phyloP scores from a whole-genome alignment of 2,797 vertebrate genomes.

The Notolabrus celidotus region DNA sequence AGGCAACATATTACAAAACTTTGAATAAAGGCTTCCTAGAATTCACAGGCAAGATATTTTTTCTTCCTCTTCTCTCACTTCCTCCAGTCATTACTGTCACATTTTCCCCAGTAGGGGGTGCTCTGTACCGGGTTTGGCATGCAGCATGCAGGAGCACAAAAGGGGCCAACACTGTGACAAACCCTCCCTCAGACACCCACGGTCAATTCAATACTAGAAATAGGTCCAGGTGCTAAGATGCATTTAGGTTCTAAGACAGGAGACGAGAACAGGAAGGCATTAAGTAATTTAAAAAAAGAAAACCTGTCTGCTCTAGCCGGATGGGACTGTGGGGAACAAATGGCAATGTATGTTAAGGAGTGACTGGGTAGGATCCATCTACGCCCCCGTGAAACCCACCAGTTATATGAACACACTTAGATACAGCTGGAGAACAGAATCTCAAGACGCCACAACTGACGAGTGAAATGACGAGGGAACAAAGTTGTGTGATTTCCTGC shows the following conservation, averaged over 20 bases:
- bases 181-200: conserved; percentile 41
- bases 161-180: conserved; percentile 26
- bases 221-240: conserved; percentile 72
- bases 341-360: conserved; percentile 27
- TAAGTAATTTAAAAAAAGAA: conserved; percentile 51
- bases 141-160: conserved; percentile 58
- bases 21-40: conserved; percentile 57
- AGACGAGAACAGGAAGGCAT: conserved; percentile 67
- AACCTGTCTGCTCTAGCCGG: conserved; percentile 38
- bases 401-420: conserved; percentile 43
- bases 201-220: conserved; percentile 52
- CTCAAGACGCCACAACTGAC: conserved; percentile 45
- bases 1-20: conserved; percentile 57
- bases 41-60: conserved; percentile 34
- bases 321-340: conserved; percentile 10
- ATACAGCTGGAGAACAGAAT: conserved; percentile 40
- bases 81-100: conserved; percentile 34
- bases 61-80: conserved; percentile 23
- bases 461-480: conserved; percentile 24
- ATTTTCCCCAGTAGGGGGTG: conserved; percentile 72
- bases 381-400: conserved; percentile 19
- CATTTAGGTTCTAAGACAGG: conserved; percentile 59
- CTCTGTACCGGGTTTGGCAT: conserved; percentile 61
- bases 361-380: conserved; percentile 24
- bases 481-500: conserved; percentile 31